These are phyloP conservation scores for Catagonus wagneri DNA, from an alignment of 2,113 vertebrate species.

Conservation along the genomic window DNA sequence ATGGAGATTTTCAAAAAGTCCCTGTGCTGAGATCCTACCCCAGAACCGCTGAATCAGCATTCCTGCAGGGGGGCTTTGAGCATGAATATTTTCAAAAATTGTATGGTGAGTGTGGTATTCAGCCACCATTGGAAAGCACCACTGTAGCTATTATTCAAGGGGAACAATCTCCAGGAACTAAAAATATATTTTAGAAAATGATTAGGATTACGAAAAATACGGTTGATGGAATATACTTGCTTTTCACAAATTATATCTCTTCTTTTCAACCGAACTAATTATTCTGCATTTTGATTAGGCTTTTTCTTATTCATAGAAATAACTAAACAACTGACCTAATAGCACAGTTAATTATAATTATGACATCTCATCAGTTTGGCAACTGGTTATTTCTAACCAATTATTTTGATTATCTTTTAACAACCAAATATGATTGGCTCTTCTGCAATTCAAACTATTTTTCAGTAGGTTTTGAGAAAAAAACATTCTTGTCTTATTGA, in stretches of 20 bases:
- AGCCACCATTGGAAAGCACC: not conserved
- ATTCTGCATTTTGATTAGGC: conserved; percentile 65
- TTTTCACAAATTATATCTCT: conserved; percentile 52
- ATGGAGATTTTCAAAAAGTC: not conserved
- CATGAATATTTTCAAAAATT: conserved; percentile 19
- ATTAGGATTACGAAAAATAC: conserved; percentile 39
- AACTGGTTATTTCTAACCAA: conserved; percentile 77
- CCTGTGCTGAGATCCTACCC: not conserved
- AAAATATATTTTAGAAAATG: conserved; percentile 63
- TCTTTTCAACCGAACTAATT: conserved; percentile 59
- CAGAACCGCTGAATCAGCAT: not conserved
- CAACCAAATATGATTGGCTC: conserved; percentile 62
- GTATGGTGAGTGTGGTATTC: not conserved
- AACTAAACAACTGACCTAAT: conserved; percentile 72
- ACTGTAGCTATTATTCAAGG: not conserved
- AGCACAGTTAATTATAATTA: conserved; percentile 72
- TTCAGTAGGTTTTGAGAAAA: conserved; percentile 56
- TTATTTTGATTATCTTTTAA: conserved; percentile 73
- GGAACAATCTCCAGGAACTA: conserved; percentile 33
- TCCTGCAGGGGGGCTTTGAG: not conserved
- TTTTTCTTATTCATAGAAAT: conserved; percentile 75
- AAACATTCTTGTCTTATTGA: conserved; percentile 34
- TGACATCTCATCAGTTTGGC: conserved; percentile 67
- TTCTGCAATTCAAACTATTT: conserved; percentile 66
- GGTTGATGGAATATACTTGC: conserved; percentile 15